Percentiles rank a stretch among this genome's conserved stretches.
Evolutionary conservation across 2,888 invertebrate species (phyloP).

Genomic region (Brachyptera risi): DNA sequence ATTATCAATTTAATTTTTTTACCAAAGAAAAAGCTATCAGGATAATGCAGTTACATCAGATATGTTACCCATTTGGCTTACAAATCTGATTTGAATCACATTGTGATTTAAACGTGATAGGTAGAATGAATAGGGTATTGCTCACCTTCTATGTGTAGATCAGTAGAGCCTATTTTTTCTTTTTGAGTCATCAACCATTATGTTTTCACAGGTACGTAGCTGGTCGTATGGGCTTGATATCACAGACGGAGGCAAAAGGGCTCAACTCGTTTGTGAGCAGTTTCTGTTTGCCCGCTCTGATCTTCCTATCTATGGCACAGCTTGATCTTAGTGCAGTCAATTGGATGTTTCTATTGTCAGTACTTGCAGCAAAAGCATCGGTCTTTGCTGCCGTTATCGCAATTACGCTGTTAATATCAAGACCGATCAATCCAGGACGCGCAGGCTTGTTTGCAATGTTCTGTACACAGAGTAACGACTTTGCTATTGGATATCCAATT

Average conservation of each 20-base stretch:
- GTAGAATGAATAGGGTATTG: no score
- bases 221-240: slow-evolving; percentile 76
- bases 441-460: slow-evolving; percentile 93
- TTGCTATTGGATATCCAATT: slow-evolving; percentile 93
- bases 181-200: no score
- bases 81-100: no score
- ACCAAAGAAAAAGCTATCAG: no score
- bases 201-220: slow-evolving; percentile 78
- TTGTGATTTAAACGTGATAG: no score
- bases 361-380: slow-evolving; percentile 78
- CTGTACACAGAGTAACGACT: slow-evolving; percentile 95
- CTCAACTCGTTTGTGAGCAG: slow-evolving; percentile 89
- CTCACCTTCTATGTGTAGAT: no score
- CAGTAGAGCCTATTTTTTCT: no score
- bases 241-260: slow-evolving; percentile 81
- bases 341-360: slow-evolving; percentile 85
- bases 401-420: slow-evolving; percentile 70
- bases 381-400: slow-evolving; percentile 77
- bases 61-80: no score
- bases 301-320: slow-evolving; percentile 84
- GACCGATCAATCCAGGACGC: slow-evolving; percentile 75
- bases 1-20: no score
- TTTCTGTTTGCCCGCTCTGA: slow-evolving; percentile 87
- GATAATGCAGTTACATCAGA: no score
- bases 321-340: slow-evolving; percentile 80